Percentiles rank a stretch among this genome's conserved stretches.
Conservation (phyloP, 2,888 invertebrate species). For the Laspeyria flexula region DNA sequence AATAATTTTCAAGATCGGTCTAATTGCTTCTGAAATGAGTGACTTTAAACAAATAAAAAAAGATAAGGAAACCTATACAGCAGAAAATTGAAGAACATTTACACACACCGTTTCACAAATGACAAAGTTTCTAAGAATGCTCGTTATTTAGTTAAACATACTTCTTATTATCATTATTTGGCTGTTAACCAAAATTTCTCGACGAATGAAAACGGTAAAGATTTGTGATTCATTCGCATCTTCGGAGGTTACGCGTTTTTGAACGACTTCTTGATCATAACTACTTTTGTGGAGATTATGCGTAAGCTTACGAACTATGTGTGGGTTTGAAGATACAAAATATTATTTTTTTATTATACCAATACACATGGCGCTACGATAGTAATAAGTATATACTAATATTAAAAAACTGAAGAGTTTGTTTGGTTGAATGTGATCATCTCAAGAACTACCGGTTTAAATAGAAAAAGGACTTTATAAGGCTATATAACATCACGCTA, state of each 20-base stretch:
- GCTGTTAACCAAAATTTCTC: constrained; percentile 26
- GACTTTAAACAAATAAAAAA: no score
- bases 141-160: constrained; percentile 13
- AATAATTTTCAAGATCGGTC: no score
- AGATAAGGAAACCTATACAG: neutral
- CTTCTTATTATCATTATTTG: constrained; percentile 23
- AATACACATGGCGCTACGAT: no score
- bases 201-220: constrained; percentile 2
- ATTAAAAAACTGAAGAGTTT: no score
- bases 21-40: no score
- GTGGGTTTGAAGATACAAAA: no score
- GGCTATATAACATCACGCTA: no score
- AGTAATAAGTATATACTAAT: no score
- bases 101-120: neutral
- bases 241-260: constrained; percentile 15
- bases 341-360: no score
- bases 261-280: constrained; percentile 20
- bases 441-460: no score
- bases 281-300: constrained; percentile 23
- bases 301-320: constrained; percentile 4
- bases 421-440: no score
- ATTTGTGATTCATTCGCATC: constrained; percentile 27
- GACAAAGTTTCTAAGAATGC: constrained; percentile 26
- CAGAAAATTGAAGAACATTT: neutral
- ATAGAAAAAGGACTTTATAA: no score